Conservation (phyloP, 2,797 vertebrate genomes). For the Oreochromis grahami region DNA sequence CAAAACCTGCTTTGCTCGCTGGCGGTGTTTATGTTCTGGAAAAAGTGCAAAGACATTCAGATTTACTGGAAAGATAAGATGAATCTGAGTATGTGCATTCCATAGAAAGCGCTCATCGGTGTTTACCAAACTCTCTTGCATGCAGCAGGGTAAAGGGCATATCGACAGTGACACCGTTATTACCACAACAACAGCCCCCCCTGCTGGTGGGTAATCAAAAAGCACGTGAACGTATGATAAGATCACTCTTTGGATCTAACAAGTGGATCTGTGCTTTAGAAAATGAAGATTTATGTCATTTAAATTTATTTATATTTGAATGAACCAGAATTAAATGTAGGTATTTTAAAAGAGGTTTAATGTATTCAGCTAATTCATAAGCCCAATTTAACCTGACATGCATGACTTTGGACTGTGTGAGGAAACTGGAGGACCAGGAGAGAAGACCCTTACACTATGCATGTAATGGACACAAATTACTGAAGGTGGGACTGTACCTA, state of each 20-base stretch:
- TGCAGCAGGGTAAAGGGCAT: not conserved
- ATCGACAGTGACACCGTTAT: conserved; percentile 7
- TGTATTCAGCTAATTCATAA: not conserved
- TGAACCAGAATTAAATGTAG: not conserved
- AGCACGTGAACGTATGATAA: not conserved
- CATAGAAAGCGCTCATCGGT: not conserved
- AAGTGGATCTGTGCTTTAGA: not conserved
- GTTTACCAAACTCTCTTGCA: not conserved
- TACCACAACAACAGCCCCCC: conserved; percentile 55
- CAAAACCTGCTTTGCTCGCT: conserved; percentile 21
- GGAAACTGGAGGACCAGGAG: not conserved
- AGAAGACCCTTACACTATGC: not conserved
- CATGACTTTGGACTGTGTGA: not conserved
- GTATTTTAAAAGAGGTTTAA: not conserved
- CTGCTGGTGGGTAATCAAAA: conserved; percentile 54
- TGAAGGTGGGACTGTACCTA: not conserved
- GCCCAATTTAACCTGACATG: not conserved
- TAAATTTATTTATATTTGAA: not conserved
- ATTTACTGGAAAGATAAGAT: conserved; percentile 9
- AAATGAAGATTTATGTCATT: not conserved
- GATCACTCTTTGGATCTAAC: not conserved
- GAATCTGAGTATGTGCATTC: not conserved
- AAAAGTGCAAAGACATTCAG: not conserved
- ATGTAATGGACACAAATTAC: not conserved
- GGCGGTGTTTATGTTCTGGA: not conserved